Evolutionary conservation across 35 echinoderm and acorn worm genomes (phyloP), one percentile per base, ranked within the genome.

Genomic region (Heliocidaris tuberculata): DNA sequence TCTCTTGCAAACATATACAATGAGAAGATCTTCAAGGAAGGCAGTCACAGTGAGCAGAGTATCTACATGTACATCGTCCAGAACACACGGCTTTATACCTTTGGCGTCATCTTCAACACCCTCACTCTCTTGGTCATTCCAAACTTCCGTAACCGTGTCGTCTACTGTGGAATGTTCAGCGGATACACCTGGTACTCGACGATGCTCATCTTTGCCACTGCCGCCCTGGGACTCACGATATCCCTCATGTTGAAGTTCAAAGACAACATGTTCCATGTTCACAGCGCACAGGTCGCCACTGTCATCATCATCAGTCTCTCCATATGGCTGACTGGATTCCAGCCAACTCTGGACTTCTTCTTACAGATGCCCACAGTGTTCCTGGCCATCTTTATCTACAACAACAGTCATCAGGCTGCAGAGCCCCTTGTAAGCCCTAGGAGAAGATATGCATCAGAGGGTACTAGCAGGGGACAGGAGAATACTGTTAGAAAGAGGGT

Each of bases 11-110:
- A 99, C 93, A 95, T 99, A n/a, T 99, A 99, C 90, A 99, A 99
- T 32, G 98, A 99, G 49, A 99, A 99, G 92, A 99, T 99, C 35
- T 99, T 99, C 86, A 99, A 99, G 85, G 95, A 99, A 86, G 98
- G 95, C 31, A 49, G 94, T n/a, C 94, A 95, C 50, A 86, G 96
- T 19, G 93, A 97, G 42, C 95, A 99, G 50, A 97, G 98, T 88
- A 97, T 99, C 61, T 97, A 95, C 94, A 78, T 78, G 21, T 78
- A 78, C 65, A 78, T 78, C 8, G 52, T 99, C 42, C 98, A 99
- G 47, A 99, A 99, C 92, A 96, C 94, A 15, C 97, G 94, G 94
- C 95, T 99, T 4, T 99, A 99, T 85, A 88, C 96, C 13, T 99
- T 99, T 94, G 98, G 98, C 15, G 96, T 99, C 2, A 30, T 97